Conservation (phyloP, 1,140 invertebrate species). For the Venturia canescens region DNA sequence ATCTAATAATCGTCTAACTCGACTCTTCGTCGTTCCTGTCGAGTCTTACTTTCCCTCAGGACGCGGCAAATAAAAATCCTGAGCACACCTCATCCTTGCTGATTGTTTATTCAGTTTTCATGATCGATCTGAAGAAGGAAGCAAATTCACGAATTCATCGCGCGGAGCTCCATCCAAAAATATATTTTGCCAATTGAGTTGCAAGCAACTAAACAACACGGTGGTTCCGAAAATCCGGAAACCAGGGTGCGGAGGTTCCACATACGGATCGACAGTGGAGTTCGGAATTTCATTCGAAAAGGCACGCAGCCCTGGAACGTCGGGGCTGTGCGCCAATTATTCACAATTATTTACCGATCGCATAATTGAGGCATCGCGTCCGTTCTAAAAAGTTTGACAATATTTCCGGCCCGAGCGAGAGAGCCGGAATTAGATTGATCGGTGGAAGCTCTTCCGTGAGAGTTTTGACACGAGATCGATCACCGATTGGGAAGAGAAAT, state of each 20-base stretch:
- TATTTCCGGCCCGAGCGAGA: neutral
- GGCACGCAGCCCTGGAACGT: neutral
- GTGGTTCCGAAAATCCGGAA: no score
- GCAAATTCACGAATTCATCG: no score
- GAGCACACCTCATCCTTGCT: no score
- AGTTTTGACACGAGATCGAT: neutral
- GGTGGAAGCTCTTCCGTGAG: neutral
- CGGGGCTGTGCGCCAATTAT: neutral
- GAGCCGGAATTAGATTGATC: neutral
- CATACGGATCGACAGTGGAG: no score
- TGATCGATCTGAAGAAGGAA: no score
- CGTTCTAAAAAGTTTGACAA: neutral
- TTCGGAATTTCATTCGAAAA: no score
- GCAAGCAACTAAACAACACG: no score
- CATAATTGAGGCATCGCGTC: neutral
- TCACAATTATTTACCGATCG: conserved; percentile 3
- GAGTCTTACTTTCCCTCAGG: neutral
- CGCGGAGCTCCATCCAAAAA: no score
- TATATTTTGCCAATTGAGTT: no score
- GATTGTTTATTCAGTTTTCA: no score
- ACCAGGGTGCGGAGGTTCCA: no score
- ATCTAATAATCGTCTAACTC: conserved; percentile 26
- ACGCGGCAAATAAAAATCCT: neutral
- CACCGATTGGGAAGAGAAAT: neutral
- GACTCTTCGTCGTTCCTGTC: neutral